Percentiles rank a stretch among this genome's conserved stretches.
These are phyloP conservation scores for Pachypanchax playfairii DNA, from an alignment of 2,113 vertebrate genomes.

Conservation along the genomic window DNA sequence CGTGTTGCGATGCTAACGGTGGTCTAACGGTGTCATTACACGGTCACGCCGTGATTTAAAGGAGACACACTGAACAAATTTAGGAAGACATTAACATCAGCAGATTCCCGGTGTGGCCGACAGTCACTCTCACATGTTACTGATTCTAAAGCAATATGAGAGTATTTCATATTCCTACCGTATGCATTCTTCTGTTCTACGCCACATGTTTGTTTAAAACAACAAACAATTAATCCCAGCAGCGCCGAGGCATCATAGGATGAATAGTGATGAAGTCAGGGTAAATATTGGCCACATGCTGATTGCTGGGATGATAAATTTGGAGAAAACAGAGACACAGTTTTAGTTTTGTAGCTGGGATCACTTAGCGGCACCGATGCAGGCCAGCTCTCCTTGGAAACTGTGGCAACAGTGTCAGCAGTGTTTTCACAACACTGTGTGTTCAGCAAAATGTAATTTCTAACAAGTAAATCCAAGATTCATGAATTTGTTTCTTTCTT, in stretches of 20 bases:
- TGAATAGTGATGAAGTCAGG: slow-evolving; percentile 71
- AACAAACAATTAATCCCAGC: slow-evolving; percentile 56
- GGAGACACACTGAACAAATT: slow-evolving; percentile 60
- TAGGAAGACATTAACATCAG: slow-evolving; percentile 56
- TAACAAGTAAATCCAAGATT: not conserved
- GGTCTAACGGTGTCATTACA: slow-evolving; percentile 51
- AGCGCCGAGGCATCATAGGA: slow-evolving; percentile 50
- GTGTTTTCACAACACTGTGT: slow-evolving; percentile 14
- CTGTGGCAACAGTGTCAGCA: slow-evolving; percentile 45
- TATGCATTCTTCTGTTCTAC: slow-evolving; percentile 56
- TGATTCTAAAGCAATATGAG: slow-evolving; percentile 46
- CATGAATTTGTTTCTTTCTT: not conserved
- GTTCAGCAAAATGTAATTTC: not conserved
- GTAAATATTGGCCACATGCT: slow-evolving; percentile 64
- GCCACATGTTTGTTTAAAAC: slow-evolving; percentile 62
- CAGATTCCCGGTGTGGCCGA: slow-evolving; percentile 58
- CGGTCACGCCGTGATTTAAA: slow-evolving; percentile 62
- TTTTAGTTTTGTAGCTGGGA: slow-evolving; percentile 39
- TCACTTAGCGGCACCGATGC: slow-evolving; percentile 39
- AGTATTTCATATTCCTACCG: slow-evolving; percentile 46
- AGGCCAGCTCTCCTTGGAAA: slow-evolving; percentile 37
- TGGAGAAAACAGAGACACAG: slow-evolving; percentile 35
- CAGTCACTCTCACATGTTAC: slow-evolving; percentile 49
- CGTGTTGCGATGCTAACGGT: slow-evolving; percentile 23
- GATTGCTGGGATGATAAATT: slow-evolving; percentile 45